A percentile compares a stretch with the other conserved stretches of the same genome.
Evolutionary conservation across 2,113 vertebrate species (phyloP).

Genomic region (Cyanoramphus novaezelandiae): DNA sequence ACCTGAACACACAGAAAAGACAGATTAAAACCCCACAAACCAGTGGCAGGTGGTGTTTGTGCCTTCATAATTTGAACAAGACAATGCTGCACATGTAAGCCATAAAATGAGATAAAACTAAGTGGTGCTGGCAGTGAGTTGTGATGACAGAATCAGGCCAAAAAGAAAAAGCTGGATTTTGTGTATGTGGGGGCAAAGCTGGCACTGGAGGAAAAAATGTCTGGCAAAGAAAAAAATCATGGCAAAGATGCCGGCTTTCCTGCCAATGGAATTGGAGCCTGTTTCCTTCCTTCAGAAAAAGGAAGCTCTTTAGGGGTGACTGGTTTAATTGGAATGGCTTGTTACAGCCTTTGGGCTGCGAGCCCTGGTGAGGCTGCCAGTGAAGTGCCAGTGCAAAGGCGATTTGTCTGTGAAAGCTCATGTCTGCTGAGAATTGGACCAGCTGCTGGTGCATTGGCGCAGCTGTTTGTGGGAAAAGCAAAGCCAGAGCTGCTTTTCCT

Average conservation of each 20-base stretch:
- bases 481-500: neutral
- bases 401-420: neutral
- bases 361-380: neutral
- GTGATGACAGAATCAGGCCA: neutral
- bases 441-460: neutral
- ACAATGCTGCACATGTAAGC: neutral
- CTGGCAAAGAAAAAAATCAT: neutral
- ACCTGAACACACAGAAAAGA: neutral
- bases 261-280: neutral
- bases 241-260: neutral
- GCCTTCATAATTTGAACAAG: neutral
- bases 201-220: neutral
- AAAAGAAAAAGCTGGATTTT: neutral
- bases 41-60: slow-evolving; percentile 34
- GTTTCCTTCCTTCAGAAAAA: neutral
- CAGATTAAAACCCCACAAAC: neutral
- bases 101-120: neutral
- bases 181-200: neutral
- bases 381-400: neutral
- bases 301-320: neutral
- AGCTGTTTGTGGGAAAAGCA: neutral
- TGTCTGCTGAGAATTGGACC: neutral
- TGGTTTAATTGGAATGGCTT: neutral
- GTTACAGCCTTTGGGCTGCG: neutral
- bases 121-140: neutral